These are phyloP conservation scores for Cryptus armator DNA, from an alignment of 2,888 invertebrate species.

Conservation along the genomic window DNA sequence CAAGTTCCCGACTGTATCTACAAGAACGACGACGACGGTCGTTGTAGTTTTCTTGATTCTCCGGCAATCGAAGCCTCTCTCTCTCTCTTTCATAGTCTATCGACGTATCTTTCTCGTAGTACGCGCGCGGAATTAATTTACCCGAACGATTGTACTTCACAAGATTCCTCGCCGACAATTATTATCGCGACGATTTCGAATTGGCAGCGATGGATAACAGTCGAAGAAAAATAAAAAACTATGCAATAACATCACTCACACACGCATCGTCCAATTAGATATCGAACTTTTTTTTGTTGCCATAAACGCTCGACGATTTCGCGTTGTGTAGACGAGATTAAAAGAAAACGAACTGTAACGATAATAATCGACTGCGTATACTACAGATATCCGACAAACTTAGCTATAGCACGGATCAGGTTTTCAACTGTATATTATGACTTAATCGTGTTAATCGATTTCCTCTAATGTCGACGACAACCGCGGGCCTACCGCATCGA, in stretches of 20 bases:
- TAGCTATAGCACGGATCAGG: neutral
- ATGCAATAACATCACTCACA: conserved; percentile 41
- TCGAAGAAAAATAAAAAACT: conserved; percentile 1
- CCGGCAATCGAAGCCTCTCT: neutral
- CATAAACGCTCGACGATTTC: conserved; percentile 27
- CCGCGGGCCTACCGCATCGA: neutral
- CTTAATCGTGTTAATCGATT: conserved; percentile 57
- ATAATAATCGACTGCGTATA: conserved; percentile 24
- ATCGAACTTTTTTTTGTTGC: conserved; percentile 42
- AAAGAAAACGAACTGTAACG: conserved; percentile 8
- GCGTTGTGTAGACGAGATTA: conserved; percentile 16
- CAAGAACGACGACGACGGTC: conserved; percentile 30
- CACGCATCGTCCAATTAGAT: conserved; percentile 59
- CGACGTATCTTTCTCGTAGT: neutral
- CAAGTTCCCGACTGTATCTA: conserved; percentile 10
- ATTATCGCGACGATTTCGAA: conserved; percentile 40
- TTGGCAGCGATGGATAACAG: conserved; percentile 6
- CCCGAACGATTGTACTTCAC: conserved; percentile 47
- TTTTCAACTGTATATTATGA: conserved; percentile 34
- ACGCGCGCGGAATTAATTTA: conserved; percentile 60
- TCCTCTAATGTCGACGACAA: conserved; percentile 39
- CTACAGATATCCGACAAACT: neutral
- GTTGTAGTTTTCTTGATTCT: neutral
- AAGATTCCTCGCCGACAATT: conserved; percentile 44
- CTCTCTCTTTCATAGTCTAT: neutral